Base-by-base conservation (phyloP, 2,888 invertebrate species). In the Stictocephala bisonia region DNA sequence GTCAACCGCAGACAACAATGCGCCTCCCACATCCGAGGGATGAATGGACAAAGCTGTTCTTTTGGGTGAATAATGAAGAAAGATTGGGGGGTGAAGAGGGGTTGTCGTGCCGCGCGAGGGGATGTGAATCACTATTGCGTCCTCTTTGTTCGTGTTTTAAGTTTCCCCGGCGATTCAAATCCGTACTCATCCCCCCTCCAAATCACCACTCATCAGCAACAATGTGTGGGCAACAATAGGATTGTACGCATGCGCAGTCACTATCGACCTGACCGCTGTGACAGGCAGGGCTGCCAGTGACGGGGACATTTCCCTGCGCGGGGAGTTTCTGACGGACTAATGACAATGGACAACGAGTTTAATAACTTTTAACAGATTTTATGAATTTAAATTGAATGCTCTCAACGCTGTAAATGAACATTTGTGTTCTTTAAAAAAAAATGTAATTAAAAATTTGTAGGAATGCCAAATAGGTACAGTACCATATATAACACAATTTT, bases 121-220 rank as follows among this genome's bases (percentile, higher is more conserved):
- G n/a, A 24, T 44, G 44, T 64, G 64, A 64, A 64, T 64, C 64
- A 64, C 64, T 22, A 64, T 35, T 18, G 35, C 31, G 22, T 22
- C 35, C 60, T 40, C 31, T 56, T 27, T 13, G 31, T 56, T n/a
- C 31, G 31, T 56, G 56, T 60, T 58, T 58, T 58, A 31, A 58
- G 58, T 58, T 56, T 29, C 56, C 60, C 27, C n/a, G n/a, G n/a
- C n/a, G 56, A 56, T 29, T 56, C 56, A 56, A 56, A 56, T 29
- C n/a, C 31, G n/a, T n/a, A n/a, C n/a, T n/a, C n/a, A 15, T 27
- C 18, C 56, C 31, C 40, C 40, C 60, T 6, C 60, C 27, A 31
- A 18, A 6, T 29, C n/a, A 4, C 9, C 29, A 7, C 26, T 2
- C 9, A 22, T 13, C 11, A 31, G 11, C 64, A 64, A 64, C 64